Evolutionary conservation across 1,140 invertebrate species (phyloP).

Genomic region (Drosophila sp.): DNA sequence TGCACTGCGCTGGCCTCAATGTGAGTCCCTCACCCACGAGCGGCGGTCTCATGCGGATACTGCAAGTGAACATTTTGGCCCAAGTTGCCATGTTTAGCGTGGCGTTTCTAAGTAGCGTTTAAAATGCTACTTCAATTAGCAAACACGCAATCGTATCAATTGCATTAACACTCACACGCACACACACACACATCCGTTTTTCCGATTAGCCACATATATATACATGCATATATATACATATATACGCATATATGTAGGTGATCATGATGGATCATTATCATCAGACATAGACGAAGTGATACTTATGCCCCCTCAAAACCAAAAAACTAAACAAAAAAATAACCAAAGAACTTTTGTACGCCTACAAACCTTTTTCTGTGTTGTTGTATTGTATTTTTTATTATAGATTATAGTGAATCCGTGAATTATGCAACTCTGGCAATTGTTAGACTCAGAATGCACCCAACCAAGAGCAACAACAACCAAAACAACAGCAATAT

Average conservation of each 20-base stretch:
- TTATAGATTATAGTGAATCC: slow-evolving; percentile 82
- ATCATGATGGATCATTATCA: slow-evolving; percentile 45
- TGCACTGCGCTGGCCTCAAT: slow-evolving; percentile 91
- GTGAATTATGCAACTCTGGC: slow-evolving; percentile 82
- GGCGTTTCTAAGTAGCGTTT: slow-evolving; percentile 78
- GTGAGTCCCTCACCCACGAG: slow-evolving; percentile 81
- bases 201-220: slow-evolving; percentile 38
- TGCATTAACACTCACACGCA: slow-evolving; percentile 14
- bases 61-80: slow-evolving; percentile 83
- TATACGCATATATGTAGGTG: slow-evolving; percentile 19
- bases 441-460: slow-evolving; percentile 78
- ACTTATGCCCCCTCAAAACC: slow-evolving; percentile 29
- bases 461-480: slow-evolving; percentile 62
- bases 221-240: not conserved
- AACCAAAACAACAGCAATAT: slow-evolving; percentile 49
- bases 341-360: slow-evolving; percentile 55
- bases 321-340: slow-evolving; percentile 29
- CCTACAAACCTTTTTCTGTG: slow-evolving; percentile 67
- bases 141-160: slow-evolving; percentile 49
- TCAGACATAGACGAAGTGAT: slow-evolving; percentile 51
- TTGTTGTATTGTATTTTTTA: slow-evolving; percentile 83
- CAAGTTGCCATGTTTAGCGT: slow-evolving; percentile 79
- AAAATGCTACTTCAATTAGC: slow-evolving; percentile 50
- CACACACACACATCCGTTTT: slow-evolving; percentile 32
- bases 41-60: slow-evolving; percentile 80